A percentile compares a stretch with the other conserved stretches of the same genome.
phyloP scores from a whole-genome alignment of 2,113 vertebrate species.

The Pavo muticus region DNA sequence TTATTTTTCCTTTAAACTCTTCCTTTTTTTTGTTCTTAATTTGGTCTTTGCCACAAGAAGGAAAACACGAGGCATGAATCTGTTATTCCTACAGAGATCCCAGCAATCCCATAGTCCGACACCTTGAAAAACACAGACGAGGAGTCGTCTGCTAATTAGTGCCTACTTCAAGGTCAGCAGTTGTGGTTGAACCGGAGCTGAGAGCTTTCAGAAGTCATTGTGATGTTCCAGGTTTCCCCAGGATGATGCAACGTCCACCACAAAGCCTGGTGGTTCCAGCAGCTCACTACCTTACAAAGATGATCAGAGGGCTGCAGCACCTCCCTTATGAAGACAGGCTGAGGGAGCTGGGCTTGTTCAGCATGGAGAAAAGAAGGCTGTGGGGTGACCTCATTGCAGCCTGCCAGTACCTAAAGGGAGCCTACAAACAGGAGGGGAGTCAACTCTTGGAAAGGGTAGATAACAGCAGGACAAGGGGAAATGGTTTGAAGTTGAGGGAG shows the following conservation, averaged over 20 bases:
- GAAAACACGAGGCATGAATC: not conserved
- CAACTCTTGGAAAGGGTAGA: no score
- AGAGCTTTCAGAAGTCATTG: not conserved
- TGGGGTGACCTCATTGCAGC: no score
- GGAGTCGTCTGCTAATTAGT: not conserved
- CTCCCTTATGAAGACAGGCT: no score
- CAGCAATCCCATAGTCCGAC: not conserved
- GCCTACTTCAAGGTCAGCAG: not conserved
- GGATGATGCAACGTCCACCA: not conserved
- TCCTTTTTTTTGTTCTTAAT: not conserved
- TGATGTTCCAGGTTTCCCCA: not conserved
- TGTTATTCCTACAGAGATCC: accelerated
- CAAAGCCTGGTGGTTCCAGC: not conserved
- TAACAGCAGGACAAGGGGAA: no score
- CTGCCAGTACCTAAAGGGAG: no score
- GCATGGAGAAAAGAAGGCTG: no score
- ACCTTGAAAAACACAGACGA: accelerated
- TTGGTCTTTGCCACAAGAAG: not conserved
- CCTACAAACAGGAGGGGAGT: no score
- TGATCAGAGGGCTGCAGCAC: no score
- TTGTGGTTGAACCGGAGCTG: not conserved
- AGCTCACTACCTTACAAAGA: not conserved
- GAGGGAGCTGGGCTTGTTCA: no score
- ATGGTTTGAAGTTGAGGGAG: no score
- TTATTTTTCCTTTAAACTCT: not conserved